phyloP scores from a whole-genome alignment of 1,140 invertebrate genomes.

The Procambarus clarkii region DNA sequence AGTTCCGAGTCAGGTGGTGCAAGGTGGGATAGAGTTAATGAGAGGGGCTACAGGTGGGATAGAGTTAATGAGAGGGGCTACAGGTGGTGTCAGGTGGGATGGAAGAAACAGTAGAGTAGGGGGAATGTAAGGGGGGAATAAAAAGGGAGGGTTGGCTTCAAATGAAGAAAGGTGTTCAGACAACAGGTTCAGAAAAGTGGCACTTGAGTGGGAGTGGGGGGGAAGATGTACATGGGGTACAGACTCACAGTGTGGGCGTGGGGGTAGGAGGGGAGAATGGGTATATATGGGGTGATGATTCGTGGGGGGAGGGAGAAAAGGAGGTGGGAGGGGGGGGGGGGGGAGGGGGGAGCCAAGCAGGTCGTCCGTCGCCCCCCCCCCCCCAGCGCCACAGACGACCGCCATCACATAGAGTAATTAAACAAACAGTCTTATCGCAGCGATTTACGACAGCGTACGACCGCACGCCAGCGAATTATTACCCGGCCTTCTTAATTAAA shows the following conservation, averaged over 20 bases:
- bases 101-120: background rate
- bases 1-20: too few relatives aligned
- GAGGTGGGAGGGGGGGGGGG: background rate
- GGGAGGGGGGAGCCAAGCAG: background rate
- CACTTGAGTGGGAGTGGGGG: background rate
- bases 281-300: too few relatives aligned
- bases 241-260: background rate
- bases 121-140: background rate
- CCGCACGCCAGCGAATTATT: background rate
- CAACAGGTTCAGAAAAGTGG: too few relatives aligned
- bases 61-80: background rate
- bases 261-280: background rate
- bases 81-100: background rate
- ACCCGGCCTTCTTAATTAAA: slow-evolving; percentile 47
- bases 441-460: slow-evolving; percentile 15
- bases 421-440: slow-evolving; percentile 50
- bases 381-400: background rate
- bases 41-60: background rate
- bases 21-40: background rate
- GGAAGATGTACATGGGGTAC: background rate
- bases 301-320: too few relatives aligned
- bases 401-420: slow-evolving; percentile 28
- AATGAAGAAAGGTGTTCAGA: too few relatives aligned
- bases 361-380: background rate
- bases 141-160: too few relatives aligned